Evolutionary conservation across 1,140 invertebrate species (phyloP).

Genomic region (Bacillus rossius): DNA sequence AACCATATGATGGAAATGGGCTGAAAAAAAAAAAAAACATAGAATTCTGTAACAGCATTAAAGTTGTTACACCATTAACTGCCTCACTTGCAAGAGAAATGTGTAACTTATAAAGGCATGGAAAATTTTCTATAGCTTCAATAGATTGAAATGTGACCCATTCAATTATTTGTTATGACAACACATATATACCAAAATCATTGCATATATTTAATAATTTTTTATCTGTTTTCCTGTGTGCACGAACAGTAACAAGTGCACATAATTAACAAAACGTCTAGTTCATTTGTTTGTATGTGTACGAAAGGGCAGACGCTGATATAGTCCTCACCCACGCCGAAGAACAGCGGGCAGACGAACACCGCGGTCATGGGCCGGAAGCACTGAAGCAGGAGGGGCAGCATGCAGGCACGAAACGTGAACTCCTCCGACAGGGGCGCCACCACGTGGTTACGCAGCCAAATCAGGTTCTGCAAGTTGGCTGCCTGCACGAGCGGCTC

Average conservation of each 20-base stretch:
- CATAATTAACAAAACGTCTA: neutral
- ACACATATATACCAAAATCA: neutral
- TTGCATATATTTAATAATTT: no score
- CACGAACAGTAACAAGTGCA: no score
- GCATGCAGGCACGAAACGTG: constrained; percentile 91
- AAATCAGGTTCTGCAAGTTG: constrained; percentile 67
- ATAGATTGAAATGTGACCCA: neutral
- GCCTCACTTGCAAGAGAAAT: neutral
- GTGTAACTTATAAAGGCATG: neutral
- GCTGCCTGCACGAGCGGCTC: constrained; percentile 70
- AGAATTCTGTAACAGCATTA: neutral
- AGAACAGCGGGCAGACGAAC: constrained; percentile 85
- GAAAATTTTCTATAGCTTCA: neutral
- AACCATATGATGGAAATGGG: constrained; percentile 88
- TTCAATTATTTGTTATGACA: neutral
- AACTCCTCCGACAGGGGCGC: constrained; percentile 94
- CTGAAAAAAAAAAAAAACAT: no score
- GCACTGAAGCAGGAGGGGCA: constrained; percentile 81
- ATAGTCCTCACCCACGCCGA: constrained; percentile 68
- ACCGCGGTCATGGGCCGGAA: constrained; percentile 69
- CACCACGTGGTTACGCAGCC: constrained; percentile 85
- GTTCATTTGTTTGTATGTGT: no score
- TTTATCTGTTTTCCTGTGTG: no score
- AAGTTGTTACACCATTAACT: constrained; percentile 8
- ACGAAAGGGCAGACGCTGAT: no score